These are phyloP conservation scores for Umimayanthus chanpuru DNA, from an alignment of 92 coral and sea anemone species.

Conservation along the genomic window DNA sequence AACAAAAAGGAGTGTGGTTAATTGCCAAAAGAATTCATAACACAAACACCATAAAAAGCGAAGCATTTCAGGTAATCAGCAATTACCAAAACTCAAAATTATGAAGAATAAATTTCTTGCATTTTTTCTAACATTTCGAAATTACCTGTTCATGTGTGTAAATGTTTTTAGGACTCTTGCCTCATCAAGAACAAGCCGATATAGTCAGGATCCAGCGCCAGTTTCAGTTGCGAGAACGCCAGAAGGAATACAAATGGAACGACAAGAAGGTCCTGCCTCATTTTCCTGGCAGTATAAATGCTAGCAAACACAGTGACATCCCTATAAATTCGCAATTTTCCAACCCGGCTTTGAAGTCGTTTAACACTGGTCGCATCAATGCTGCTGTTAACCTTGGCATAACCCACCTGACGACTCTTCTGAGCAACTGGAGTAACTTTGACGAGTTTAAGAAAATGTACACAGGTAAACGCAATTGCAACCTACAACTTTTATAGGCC, in stretches of 20 bases:
- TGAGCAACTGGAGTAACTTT: slow-evolving; percentile 72
- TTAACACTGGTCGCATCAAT: slow-evolving; percentile 57
- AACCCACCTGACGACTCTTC: slow-evolving; percentile 56
- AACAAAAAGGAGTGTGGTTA: neutral
- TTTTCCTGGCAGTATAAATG: slow-evolving; percentile 28
- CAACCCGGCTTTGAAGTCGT: slow-evolving; percentile 62
- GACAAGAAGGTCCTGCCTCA: neutral
- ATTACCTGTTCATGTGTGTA: neutral
- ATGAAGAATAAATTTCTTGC: no score
- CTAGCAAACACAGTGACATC: slow-evolving; percentile 51
- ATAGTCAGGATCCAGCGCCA: slow-evolving; percentile 27
- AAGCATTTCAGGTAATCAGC: neutral
- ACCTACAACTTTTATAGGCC: no score
- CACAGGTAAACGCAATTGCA: slow-evolving; percentile 18
- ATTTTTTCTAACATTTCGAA: no score
- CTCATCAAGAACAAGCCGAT: slow-evolving; percentile 28
- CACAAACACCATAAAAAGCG: neutral
- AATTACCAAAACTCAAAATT: no score
- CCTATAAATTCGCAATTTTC: slow-evolving; percentile 78
- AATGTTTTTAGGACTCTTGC: neutral
- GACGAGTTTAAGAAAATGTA: slow-evolving; percentile 62
- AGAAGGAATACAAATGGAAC: slow-evolving; percentile 27
- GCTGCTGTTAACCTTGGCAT: slow-evolving; percentile 79
- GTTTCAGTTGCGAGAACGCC: slow-evolving; percentile 24
- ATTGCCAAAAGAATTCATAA: neutral